Base-by-base conservation (phyloP, 2,888 invertebrate species). In the Melipona bicolor region DNA sequence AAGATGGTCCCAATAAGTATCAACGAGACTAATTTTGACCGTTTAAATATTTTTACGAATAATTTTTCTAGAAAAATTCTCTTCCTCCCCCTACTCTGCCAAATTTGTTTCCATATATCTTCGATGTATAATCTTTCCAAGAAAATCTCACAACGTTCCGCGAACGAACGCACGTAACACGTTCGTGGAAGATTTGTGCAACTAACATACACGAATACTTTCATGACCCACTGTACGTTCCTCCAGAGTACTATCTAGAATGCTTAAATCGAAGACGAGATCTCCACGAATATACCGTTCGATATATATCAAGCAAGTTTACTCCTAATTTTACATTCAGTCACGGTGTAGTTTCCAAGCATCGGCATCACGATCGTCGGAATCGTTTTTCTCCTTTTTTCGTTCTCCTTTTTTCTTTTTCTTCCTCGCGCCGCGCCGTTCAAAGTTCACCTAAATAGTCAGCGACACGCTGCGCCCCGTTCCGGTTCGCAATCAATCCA, bases 381-480 rank as follows among this genome's bases (percentile, higher is more conserved):
- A 43, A 43, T 43, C 43, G 43, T 43, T 43, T 43, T 43, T 43
- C 43, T 43, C 1, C 43, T 2, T 43, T 43, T 43, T 43, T 2
- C 1, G 0, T 9, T 36, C 9, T 32, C 4, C 32, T 32, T 32
- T 32, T 32, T 32, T 36, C 1, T 36, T 9, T 36, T 9, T 9
- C 9, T 36, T 43, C 43, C 9, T 43, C 43, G 43, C 64, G n/a
- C n/a, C 43, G 71, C 32, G 4, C n/a, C 52, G 78, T 73, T 64
- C 82, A 76, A 87, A 82, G 87, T 85, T 87, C 78, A 67, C 78
- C 76, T 76, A 77, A 81, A 86, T 86, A 86, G 72, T 65, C 61
- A 62, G 56, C 64, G 78, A 62, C 75, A 76, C 78, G 72, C 77
- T 75, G 80, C 71, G 67, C 68, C 69, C 64, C 82, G 84, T 70